Percentiles rank a stretch among this genome's conserved stretches.
Conservation (phyloP, 2,113 vertebrate genomes). For the Neolamprologus tretocephalus region DNA sequence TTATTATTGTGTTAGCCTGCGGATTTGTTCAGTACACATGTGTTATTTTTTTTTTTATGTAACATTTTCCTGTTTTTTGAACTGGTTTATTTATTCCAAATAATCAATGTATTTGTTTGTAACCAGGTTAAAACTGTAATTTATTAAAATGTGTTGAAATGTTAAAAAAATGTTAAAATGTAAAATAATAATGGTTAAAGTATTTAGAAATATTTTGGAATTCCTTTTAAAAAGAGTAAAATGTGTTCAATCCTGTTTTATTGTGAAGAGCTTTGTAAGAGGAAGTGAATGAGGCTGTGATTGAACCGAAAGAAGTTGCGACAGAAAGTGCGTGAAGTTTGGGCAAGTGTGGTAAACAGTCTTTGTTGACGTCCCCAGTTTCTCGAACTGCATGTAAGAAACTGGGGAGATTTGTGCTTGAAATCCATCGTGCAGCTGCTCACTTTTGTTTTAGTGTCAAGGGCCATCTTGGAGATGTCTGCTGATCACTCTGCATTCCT, state of each 20-base stretch:
- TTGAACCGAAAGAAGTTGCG: neutral
- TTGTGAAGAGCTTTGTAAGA: neutral
- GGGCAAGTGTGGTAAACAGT: neutral
- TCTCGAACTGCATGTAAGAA: neutral
- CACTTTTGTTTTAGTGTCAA: neutral
- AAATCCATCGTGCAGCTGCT: neutral
- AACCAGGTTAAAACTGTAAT: neutral
- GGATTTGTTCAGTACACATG: neutral
- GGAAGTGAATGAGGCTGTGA: neutral
- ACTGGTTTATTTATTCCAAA: neutral
- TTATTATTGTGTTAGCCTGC: neutral
- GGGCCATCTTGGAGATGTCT: neutral
- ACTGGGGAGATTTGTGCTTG: neutral
- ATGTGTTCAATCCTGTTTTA: neutral
- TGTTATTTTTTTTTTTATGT: accelerated
- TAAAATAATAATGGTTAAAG: neutral
- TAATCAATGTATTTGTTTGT: neutral
- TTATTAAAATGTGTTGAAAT: neutral
- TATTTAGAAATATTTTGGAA: neutral
- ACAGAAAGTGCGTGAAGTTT: neutral
- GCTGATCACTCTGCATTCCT: neutral
- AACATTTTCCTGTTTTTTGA: neutral
- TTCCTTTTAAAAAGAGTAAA: neutral
- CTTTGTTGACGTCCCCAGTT: neutral
- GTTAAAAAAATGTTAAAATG: neutral